Evolutionary conservation across 1,140 invertebrate species (phyloP).

Genomic region (Brachionus manjavacas): DNA sequence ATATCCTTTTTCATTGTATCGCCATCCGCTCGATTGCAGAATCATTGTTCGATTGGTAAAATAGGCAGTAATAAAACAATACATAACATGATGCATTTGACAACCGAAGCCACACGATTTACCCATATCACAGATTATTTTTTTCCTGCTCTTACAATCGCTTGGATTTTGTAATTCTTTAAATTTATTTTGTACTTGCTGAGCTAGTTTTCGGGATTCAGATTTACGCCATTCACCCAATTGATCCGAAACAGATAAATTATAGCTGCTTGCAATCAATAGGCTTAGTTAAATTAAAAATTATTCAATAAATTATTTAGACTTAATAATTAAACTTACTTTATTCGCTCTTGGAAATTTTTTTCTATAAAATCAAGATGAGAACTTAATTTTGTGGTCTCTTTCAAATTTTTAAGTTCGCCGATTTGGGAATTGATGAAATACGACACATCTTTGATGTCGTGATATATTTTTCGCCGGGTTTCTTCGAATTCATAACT

Average conservation of each 20-base stretch:
- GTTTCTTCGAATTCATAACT: neutral
- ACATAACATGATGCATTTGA: slow-evolving; percentile 91
- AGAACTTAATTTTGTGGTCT: neutral
- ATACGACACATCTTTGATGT: slow-evolving; percentile 9
- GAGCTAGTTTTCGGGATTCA: slow-evolving; percentile 72
- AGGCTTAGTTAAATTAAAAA: no score
- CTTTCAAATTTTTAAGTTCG: neutral
- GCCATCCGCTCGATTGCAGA: slow-evolving; percentile 87
- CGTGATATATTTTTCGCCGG: neutral
- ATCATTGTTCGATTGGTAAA: slow-evolving; percentile 87
- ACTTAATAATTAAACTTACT: neutral
- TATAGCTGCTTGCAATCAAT: slow-evolving; percentile 43
- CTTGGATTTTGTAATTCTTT: slow-evolving; percentile 70
- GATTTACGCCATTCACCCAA: slow-evolving; percentile 72
- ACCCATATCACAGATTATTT: slow-evolving; percentile 89
- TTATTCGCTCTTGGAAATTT: slow-evolving; percentile 16
- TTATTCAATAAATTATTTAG: no score
- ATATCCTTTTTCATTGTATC: slow-evolving; percentile 79
- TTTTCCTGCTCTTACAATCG: slow-evolving; percentile 77
- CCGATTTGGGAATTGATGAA: neutral
- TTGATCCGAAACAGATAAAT: slow-evolving; percentile 70
- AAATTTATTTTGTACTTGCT: slow-evolving; percentile 75
- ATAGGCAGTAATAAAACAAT: slow-evolving; percentile 92
- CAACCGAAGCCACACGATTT: slow-evolving; percentile 96
- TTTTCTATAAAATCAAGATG: neutral